phyloP scores from a whole-genome alignment of 1,140 invertebrate species.

The Hypsibius dujardini region DNA sequence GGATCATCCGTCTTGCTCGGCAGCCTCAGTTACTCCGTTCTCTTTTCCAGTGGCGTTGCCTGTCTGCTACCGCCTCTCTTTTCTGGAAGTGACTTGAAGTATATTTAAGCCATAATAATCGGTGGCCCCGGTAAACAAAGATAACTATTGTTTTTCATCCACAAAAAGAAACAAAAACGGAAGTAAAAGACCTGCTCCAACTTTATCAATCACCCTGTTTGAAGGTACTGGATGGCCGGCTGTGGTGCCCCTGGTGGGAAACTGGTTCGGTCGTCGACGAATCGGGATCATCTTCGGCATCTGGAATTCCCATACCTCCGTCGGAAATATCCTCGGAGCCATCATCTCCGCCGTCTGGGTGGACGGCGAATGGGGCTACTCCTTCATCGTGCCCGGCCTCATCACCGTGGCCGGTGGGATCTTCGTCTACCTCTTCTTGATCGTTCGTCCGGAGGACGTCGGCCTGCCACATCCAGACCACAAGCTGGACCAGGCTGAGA shows the following conservation, averaged over 20 bases:
- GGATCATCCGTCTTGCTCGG: too few relatives aligned
- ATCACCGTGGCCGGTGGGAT: constrained; percentile 25
- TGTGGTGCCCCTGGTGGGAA: constrained; percentile 33
- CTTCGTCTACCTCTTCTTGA: constrained; percentile 17
- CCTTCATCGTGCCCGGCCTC: not conserved
- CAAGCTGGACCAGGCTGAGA: not conserved
- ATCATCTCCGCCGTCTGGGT: constrained; percentile 34
- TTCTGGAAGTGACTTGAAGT: too few relatives aligned
- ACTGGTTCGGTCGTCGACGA: constrained; percentile 34
- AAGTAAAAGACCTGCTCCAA: too few relatives aligned
- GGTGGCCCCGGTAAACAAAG: too few relatives aligned
- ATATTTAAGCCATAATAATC: too few relatives aligned
- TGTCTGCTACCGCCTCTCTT: too few relatives aligned
- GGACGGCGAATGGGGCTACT: constrained; percentile 31
- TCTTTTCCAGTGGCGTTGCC: too few relatives aligned
- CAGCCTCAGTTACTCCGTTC: too few relatives aligned
- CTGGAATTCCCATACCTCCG: constrained; percentile 37
- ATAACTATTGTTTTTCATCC: too few relatives aligned
- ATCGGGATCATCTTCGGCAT: constrained; percentile 36
- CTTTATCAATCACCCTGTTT: too few relatives aligned
- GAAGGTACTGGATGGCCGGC: constrained; percentile 34
- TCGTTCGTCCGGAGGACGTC: not conserved
- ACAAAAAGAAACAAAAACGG: too few relatives aligned
- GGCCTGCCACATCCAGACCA: not conserved
- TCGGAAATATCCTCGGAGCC: constrained; percentile 39